Evolutionary conservation across 2,113 vertebrate species (phyloP), one percentile per base, ranked within the genome.

Genomic region (Cyprinodon brontotheroides): DNA sequence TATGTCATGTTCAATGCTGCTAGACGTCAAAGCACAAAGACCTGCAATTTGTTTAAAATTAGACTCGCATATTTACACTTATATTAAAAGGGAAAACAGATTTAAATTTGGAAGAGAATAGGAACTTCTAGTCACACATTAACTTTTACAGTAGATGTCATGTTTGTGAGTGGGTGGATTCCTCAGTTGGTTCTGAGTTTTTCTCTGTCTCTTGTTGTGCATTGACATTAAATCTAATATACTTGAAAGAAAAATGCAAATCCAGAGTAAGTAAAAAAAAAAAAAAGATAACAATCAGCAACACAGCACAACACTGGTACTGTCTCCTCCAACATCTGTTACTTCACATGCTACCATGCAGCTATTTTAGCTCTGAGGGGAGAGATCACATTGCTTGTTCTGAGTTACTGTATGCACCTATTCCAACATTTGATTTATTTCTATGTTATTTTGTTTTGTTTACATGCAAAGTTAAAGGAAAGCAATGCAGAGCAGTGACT

Each of bases 1-100:
- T 78, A 75, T 53, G 72, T 75, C 67, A 75, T 80, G 82, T 57
- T n/a, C 50, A n/a, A 57, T 57, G 8, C 87, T 91, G 86, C 81
- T 89, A 84, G 72, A 75, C 72, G 71, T 91, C 82, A 86, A 91
- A 93, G 91, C 91, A 93, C 91, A 92, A 92, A 64, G 75, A 80
- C 76, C 88, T 86, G 87, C 74, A 85, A 82, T 77, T 79, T 76
- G 20, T 87, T 83, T 80, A 81, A 78, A 74, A 75, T 80, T 40
- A 37, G 71, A 78, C 77, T 68, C 40, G 70, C 29, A 36, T 85
- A 43, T 83, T 81, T 65, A 78, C 13, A 38, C 50, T 36, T 22
- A 4, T n/a, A 39, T 47, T 68, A 70, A 79, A 86, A 86, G 70
- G 79, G 80, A 84, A 89, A 53, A 45, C 66, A 38, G 69, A 71